These are phyloP conservation scores for Pedetes capensis DNA, from an alignment of 2,113 vertebrate genomes.

Conservation along the genomic window DNA sequence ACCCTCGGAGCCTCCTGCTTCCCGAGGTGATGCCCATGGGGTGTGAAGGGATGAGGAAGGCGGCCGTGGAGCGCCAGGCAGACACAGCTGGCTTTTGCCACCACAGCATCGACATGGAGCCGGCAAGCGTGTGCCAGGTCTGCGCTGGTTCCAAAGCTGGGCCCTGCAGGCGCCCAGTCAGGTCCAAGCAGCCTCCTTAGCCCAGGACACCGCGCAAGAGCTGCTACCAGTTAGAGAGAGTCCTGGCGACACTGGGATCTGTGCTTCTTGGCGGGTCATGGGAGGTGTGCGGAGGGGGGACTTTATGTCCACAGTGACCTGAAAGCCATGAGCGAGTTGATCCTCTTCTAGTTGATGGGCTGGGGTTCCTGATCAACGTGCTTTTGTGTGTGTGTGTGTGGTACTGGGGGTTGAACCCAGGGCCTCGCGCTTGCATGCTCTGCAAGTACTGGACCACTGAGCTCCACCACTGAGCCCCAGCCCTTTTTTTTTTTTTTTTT, in stretches of 20 bases:
- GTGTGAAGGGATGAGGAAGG: too few relatives aligned
- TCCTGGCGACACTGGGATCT: not conserved
- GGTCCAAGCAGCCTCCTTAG: not conserved
- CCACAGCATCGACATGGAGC: fast-evolving
- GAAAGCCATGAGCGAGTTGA: not conserved
- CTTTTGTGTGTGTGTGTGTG: too few relatives aligned
- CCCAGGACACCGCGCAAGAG: too few relatives aligned
- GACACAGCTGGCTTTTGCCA: not conserved
- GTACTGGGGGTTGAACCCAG: too few relatives aligned
- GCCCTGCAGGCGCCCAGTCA: too few relatives aligned
- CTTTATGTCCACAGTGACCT: fast-evolving
- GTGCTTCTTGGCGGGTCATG: fast-evolving
- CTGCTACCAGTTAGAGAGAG: not conserved
- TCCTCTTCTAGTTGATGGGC: fast-evolving
- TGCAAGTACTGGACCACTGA: too few relatives aligned
- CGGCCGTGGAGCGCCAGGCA: not conserved
- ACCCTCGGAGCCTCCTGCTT: fast-evolving
- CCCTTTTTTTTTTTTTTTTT: too few relatives aligned
- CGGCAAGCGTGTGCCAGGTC: not conserved
- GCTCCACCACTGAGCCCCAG: too few relatives aligned
- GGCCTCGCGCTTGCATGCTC: too few relatives aligned
- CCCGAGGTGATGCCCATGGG: fast-evolving
- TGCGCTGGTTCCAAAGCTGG: not conserved
- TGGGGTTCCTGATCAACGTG: too few relatives aligned
- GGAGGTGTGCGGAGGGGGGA: fast-evolving